Base-by-base conservation (phyloP, 2,888 invertebrate genomes). In the Frankliniella fusca region DNA sequence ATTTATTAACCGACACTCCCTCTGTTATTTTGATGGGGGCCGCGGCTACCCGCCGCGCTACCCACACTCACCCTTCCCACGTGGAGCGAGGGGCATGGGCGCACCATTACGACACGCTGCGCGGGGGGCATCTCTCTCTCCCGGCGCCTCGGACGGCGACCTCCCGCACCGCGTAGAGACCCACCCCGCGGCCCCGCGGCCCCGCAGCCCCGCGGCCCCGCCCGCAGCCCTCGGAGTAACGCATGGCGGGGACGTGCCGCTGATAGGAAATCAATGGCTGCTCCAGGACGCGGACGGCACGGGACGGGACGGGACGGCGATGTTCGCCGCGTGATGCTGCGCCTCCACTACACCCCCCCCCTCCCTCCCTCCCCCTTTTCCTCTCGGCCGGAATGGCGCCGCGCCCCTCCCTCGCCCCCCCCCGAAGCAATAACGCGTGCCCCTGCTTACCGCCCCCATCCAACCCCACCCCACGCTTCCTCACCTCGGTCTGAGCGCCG, bases 231-330 rank as follows among this genome's bases (percentile, higher is more conserved):
- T 38, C 38, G 38, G 23, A 23, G 70, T 76, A 76, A 76, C 70
- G 70, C 70, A 76, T 76, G 70, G 70, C 70, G 10, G 70, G 70
- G 70, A 76, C 70, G 70, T 76, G 70, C 70, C 27, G 70, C 70
- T 76, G 70, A 76, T 76, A 76, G 70, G 70, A 76, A 76, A 76
- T 76, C 70, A 76, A 76, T 76, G 70, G 70, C 70, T 12, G 70
- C 2, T n/a, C 70, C 23, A 23, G n/a, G 70, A 20, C 23, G 70
- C 38, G 38, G 38, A 38, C 38, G 54, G 15, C 3, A 54, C 18
- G 54, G 15, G 54, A 54, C 18, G 54, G 54, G 7, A 61, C 61
- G 61, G 38, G 61, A 15, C 15, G 61, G 61, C 61, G 61, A 61
- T 61, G 61, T 61, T 18, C 61, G 61, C 20, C 61, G 61, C 61